Conservation (phyloP, 35 echinoderm and acorn worm species). For the Heliocidaris erythrogramma region DNA sequence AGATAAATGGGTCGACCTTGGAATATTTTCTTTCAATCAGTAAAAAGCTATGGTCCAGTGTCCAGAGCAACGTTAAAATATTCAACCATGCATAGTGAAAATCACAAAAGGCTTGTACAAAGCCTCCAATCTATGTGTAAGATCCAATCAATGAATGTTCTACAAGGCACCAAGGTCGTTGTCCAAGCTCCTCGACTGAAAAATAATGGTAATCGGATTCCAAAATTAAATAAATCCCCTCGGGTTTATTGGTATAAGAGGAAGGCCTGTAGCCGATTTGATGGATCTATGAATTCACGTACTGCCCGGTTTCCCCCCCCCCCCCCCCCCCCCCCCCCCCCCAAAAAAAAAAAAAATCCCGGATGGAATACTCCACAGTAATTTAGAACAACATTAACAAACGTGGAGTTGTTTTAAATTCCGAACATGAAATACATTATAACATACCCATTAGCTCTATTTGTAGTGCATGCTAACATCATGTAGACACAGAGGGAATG, state of each 20-base stretch:
- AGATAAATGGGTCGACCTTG: too few relatives aligned
- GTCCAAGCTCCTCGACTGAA: too few relatives aligned
- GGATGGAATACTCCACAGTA: not conserved
- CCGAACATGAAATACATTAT: not conserved
- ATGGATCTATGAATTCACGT: not conserved
- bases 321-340: too few relatives aligned
- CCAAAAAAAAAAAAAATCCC: too few relatives aligned
- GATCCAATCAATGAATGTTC: too few relatives aligned
- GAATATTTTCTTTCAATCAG: too few relatives aligned
- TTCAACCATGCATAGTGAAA: too few relatives aligned
- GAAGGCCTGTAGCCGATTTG: not conserved
- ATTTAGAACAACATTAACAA: not conserved
- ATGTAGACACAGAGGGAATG: not conserved
- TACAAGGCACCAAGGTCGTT: too few relatives aligned
- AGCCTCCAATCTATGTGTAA: too few relatives aligned
- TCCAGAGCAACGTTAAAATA: too few relatives aligned
- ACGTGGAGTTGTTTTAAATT: not conserved
- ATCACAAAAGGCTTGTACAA: too few relatives aligned
- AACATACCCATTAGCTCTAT: not conserved
- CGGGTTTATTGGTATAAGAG: not conserved
- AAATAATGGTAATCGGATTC: not conserved
- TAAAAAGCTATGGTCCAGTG: too few relatives aligned
- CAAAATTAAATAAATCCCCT: not conserved
- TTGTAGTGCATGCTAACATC: not conserved
- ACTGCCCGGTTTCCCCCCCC: not conserved